Base-by-base conservation (phyloP, 2,113 vertebrate genomes). In the Mesembrinibis cayennensis region DNA sequence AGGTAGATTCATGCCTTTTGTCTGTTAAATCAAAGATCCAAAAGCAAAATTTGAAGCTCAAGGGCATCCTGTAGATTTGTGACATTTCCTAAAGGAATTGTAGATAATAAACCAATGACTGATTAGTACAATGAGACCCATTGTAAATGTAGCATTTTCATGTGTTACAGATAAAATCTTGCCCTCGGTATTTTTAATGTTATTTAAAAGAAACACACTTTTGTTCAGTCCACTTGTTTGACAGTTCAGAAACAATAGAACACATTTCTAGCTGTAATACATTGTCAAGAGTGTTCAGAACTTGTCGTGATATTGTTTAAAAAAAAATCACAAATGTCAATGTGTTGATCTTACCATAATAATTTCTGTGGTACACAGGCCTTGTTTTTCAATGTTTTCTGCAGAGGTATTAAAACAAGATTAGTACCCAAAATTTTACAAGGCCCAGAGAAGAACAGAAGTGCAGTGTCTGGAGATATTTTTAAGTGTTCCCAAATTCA, bases 21-120 rank as follows among this genome's bases (percentile, higher is more conserved):
- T 92, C 87, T 94, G 72, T 58, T 53, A 92, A 96, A 91, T 90
- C 92, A 94, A 95, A 97, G 87, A 91, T 71, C 47, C 59, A 87
- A 95, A 89, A 83, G 80, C 80, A 83, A 74, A 95, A 93, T 74
- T 83, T 91, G 81, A 94, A 95, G 92, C 91, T 95, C 52, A 93
- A 93, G 95, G 95, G 95, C 80, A 69, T 97, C 93, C 93, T 87
- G 87, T 88, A 77, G 63, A 65, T 96, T 90, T 55, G 52, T 94
- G 94, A 96, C 93, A 81, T 96, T 96, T 97, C 80, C 89, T 94
- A 59, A 69, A 96, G 94, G 91, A 95, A 66, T 20, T 14, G 19
- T 40, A 82, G 73, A 82, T 91, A 92, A 92, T 89, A 95, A 97
- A 91, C 55, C 55, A 52, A 40, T 73, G 91, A 63, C 66, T 89